Conservation (phyloP, 2,888 invertebrate genomes). For the Sipha maydis region DNA sequence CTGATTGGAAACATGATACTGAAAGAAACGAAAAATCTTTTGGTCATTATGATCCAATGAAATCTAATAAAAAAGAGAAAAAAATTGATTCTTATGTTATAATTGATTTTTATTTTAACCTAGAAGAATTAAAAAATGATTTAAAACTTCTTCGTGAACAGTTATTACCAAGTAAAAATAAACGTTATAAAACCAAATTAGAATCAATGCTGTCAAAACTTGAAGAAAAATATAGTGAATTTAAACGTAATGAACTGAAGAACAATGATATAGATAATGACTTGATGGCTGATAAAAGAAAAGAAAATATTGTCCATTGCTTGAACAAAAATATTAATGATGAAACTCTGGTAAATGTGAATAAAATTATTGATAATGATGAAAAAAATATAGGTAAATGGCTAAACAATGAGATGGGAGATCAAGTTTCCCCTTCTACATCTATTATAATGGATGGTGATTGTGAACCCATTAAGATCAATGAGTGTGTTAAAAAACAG, state of each 20-base stretch:
- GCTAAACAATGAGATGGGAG: conserved; percentile 3
- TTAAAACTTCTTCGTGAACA: conserved; percentile 7
- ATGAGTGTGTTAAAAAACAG: neutral
- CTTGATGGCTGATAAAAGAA: conserved; percentile 31
- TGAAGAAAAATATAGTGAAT: conserved; percentile 31
- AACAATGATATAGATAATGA: conserved; percentile 19
- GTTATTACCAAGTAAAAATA: neutral
- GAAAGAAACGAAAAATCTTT: neutral
- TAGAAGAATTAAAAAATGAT: conserved; percentile 32
- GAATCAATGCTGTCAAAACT: conserved; percentile 28
- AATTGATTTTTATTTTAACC: neutral
- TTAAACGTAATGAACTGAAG: conserved; percentile 1
- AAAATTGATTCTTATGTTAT: neutral
- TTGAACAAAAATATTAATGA: neutral
- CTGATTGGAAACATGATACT: neutral
- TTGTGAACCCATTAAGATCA: neutral
- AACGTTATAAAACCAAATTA: neutral
- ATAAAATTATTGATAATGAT: neutral
- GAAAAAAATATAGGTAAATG: conserved; percentile 21
- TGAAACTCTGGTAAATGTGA: conserved; percentile 4
- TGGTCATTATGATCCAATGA: neutral
- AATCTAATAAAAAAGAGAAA: neutral
- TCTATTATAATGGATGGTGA: neutral
- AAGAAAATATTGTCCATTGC: conserved; percentile 39
- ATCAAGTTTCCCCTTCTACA: neutral